Base-by-base conservation (phyloP, 35 echinoderm and acorn worm species). In the Lytechinus pictus region DNA sequence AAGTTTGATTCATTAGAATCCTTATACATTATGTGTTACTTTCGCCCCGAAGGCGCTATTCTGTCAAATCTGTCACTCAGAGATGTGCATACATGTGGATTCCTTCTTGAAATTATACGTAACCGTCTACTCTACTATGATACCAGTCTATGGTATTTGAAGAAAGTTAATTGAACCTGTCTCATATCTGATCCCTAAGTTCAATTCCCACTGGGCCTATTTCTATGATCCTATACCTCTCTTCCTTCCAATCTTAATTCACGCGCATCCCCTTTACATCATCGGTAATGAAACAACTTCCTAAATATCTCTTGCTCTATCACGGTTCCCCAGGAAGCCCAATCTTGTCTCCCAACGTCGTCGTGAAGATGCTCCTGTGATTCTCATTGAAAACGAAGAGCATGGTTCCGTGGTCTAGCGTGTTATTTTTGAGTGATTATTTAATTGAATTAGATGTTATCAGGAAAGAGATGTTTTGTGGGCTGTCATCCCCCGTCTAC, bases 161-260 rank as follows among this genome's bases (percentile, higher is more conserved):
- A 24, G 66, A 79, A 79, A 24, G 66, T 79, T 79, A 79, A 79
- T 79, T 24, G 66, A 79, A 79, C 66, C 66, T 79, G 66, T 79
- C 66, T 79, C 66, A 5, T 16, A 79, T 79, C 19, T 79, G 66
- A 79, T 79, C 66, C 66, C 66, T 24, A n/a, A 16, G 4, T 16
- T 79, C 19, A 79, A 79, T 79, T 79, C 66, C 66, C 66, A 24
- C 66, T 19, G 66, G 66, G 66, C 66, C 66, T 79, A 79, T 79
- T 79, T 79, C 66, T 14, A 79, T 0, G 66, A 79, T 79, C 66
- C 66, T 79, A 79, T 79, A 79, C 66, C 66, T 79, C 66, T 79
- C 66, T 79, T 79, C 66, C 66, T 79, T 79, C 66, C 66, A 19
- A 79, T 79, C 21, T 79, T 79, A 79, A 79, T 79, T 79, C 66